Conservation (phyloP, 1,140 invertebrate genomes). For the Lordiphosa mommai region DNA sequence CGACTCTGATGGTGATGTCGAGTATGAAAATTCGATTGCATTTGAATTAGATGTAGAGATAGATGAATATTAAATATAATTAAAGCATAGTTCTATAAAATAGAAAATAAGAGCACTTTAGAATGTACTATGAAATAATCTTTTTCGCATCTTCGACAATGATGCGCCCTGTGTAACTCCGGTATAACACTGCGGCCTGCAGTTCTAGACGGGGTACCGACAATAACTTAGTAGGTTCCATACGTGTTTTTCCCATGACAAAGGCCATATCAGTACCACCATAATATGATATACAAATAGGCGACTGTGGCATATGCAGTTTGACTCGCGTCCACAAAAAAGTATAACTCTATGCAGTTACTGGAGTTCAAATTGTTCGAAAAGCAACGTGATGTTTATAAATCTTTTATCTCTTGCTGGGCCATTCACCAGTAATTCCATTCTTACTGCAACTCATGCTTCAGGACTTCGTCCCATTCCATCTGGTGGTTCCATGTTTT, state of each 20-base stretch:
- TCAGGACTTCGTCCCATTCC: neutral
- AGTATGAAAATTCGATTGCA: no score
- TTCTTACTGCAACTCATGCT: neutral
- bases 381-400: neutral
- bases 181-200: no score
- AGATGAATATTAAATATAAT: no score
- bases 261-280: neutral
- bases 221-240: neutral
- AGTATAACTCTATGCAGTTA: neutral
- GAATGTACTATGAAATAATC: no score
- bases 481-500: neutral
- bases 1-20: no score
- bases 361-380: no score
- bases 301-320: neutral
- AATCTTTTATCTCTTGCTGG: neutral
- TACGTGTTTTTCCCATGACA: constrained; percentile 1
- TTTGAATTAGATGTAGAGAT: no score
- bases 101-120: no score
- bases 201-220: neutral
- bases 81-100: no score
- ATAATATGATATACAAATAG: neutral
- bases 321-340: neutral
- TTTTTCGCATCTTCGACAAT: no score
- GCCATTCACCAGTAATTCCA: neutral
- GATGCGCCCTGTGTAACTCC: no score